Evolutionary conservation across 2,888 invertebrate genomes (phyloP).

Genomic region (Falcaria lacertinaria): DNA sequence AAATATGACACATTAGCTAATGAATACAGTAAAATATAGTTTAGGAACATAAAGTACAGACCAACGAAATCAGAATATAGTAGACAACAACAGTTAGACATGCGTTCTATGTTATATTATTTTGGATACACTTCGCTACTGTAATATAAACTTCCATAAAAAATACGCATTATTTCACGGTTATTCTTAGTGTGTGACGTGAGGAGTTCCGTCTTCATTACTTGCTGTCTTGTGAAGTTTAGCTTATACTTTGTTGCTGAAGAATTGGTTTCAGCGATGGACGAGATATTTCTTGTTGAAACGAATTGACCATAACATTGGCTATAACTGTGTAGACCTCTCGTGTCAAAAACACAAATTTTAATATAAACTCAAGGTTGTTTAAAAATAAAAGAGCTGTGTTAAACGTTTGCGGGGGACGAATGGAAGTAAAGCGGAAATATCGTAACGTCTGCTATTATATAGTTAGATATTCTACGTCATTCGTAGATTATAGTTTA

Average conservation of each 20-base stretch:
- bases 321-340: conserved; percentile 12
- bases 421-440: conserved; percentile 29
- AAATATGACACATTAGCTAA: neutral
- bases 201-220: neutral
- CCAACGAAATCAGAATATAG: no score
- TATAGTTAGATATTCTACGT: neutral
- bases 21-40: neutral
- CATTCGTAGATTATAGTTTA: no score
- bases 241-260: neutral
- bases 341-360: conserved; percentile 28
- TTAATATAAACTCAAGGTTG: conserved; percentile 38
- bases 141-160: neutral
- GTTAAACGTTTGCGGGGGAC: conserved; percentile 32
- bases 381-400: conserved; percentile 39
- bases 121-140: no score
- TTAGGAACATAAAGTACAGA: no score
- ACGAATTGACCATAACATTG: conserved; percentile 15
- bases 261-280: neutral
- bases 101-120: no score
- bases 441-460: conserved; percentile 15
- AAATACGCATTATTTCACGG: neutral
- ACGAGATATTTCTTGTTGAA: neutral
- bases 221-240: neutral
- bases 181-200: conserved; percentile 1
- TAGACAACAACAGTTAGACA: no score